Evolutionary conservation across 2,113 vertebrate genomes (phyloP).

Genomic region (Oplegnathus fasciatus): DNA sequence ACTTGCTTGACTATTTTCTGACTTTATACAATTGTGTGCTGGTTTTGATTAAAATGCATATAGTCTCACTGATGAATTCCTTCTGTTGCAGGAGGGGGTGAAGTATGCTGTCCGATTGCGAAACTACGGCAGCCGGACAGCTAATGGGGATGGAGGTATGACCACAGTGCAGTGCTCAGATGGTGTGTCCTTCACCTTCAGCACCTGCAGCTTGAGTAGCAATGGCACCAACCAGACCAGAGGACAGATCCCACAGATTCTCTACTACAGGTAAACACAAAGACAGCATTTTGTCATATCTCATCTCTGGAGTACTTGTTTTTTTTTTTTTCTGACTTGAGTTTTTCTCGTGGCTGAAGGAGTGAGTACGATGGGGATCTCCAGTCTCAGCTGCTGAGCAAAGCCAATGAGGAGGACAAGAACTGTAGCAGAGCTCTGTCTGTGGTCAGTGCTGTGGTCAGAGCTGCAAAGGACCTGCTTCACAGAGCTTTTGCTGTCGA

Average conservation of each 20-base stretch:
- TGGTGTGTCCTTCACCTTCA: slow-evolving; percentile 95
- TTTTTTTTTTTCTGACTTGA: neutral
- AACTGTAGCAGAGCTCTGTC: slow-evolving; percentile 97
- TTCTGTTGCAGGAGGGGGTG: slow-evolving; percentile 89
- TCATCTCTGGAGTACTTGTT: neutral
- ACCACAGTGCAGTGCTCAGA: slow-evolving; percentile 98
- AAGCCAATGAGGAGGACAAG: slow-evolving; percentile 99
- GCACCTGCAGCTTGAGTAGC: slow-evolving; percentile 97
- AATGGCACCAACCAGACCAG: slow-evolving; percentile 99
- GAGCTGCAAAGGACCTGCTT: slow-evolving; percentile 95
- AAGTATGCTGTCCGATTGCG: slow-evolving; percentile 97
- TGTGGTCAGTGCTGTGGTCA: slow-evolving; percentile 96
- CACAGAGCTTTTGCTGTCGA: slow-evolving; percentile 98
- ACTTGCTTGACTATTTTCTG: neutral
- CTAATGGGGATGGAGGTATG: slow-evolving; percentile 98
- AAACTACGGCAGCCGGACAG: slow-evolving; percentile 98
- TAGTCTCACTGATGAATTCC: neutral
- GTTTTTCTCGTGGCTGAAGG: slow-evolving; percentile 78
- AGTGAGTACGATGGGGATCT: slow-evolving; percentile 98
- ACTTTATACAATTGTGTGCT: neutral
- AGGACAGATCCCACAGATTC: slow-evolving; percentile 97
- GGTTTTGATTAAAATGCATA: neutral
- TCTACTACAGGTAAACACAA: slow-evolving; percentile 94
- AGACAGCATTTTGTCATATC: neutral
- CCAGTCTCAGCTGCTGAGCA: slow-evolving; percentile 96